phyloP scores from a whole-genome alignment of 2,797 vertebrate species.

The Mionectes olivaceus region DNA sequence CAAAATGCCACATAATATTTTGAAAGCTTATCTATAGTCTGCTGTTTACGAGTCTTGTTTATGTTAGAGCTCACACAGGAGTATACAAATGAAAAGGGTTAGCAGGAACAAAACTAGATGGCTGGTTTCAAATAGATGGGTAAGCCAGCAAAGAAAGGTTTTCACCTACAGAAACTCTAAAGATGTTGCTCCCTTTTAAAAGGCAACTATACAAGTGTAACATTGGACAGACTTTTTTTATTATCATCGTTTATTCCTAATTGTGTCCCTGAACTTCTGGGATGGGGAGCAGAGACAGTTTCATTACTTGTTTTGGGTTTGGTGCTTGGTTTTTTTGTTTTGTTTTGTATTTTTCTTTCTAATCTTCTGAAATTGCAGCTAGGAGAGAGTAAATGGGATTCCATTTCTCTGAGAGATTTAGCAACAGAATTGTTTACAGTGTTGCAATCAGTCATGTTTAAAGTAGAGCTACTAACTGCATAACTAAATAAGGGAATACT shows the following conservation, averaged over 20 bases:
- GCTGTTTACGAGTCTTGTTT: conserved; percentile 75
- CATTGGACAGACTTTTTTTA: not conserved
- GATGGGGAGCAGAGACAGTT: not conserved
- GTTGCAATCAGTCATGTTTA: conserved; percentile 57
- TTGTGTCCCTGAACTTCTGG: not conserved
- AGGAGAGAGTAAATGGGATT: conserved; percentile 48
- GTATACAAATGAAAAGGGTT: conserved; percentile 65
- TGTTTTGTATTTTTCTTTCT: not conserved
- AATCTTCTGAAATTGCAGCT: conserved; percentile 12
- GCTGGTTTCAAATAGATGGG: conserved; percentile 34
- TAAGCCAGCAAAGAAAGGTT: not conserved
- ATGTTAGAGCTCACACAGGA: conserved; percentile 54
- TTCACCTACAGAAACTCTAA: conserved; percentile 11
- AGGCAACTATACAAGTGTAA: not conserved
- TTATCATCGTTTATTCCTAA: not conserved
- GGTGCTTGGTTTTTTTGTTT: not conserved
- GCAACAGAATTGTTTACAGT: conserved; percentile 51
- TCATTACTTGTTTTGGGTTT: not conserved
- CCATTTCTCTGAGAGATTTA: conserved; percentile 32
- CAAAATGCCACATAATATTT: conserved; percentile 80
- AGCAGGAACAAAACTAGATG: conserved; percentile 54
- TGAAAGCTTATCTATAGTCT: conserved; percentile 75
- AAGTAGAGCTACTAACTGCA: conserved; percentile 46
- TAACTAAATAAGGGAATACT: conserved; percentile 46
- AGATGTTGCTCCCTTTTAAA: not conserved